Evolutionary conservation across 1,140 invertebrate species (phyloP).

Genomic region (Heliconius eleuchia): DNA sequence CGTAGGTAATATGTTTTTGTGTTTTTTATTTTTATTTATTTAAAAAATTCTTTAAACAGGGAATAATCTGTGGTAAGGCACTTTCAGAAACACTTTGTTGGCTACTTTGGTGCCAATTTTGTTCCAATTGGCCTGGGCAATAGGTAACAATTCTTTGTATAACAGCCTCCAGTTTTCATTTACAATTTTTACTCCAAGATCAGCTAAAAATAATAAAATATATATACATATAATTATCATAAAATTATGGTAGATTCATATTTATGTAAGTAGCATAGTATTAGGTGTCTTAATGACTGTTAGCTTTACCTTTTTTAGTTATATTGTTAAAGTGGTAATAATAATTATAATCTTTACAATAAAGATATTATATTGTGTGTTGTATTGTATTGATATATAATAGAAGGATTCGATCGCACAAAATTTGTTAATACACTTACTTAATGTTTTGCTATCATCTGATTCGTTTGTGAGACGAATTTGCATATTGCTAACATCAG

Average conservation of each 20-base stretch:
- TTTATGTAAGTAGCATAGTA: too few species aligned
- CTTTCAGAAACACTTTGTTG: conserved; percentile 75
- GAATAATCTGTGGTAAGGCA: conserved; percentile 73
- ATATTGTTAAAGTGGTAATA: too few species aligned
- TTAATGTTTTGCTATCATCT: conserved; percentile 81
- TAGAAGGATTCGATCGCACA: too few species aligned
- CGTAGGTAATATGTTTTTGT: not conserved
- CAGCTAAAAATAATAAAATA: conserved; percentile 69
- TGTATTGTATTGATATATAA: too few species aligned
- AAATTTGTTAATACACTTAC: conserved; percentile 69
- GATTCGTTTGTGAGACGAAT: conserved; percentile 81
- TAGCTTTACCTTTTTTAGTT: too few species aligned
- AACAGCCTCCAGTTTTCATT: conserved; percentile 83
- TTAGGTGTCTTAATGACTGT: too few species aligned
- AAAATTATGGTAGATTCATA: too few species aligned
- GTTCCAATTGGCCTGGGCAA: conserved; percentile 79
- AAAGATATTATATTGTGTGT: too few species aligned
- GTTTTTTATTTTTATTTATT: not conserved
- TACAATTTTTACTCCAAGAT: conserved; percentile 76
- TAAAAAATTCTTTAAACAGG: conserved; percentile 33
- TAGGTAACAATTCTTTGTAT: conserved; percentile 81
- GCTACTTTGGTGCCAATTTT: conserved; percentile 63
- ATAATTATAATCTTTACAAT: too few species aligned
- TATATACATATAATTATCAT: not conserved
- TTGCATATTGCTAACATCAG: conserved; percentile 83